These are phyloP conservation scores for Dendrocincla fuliginosa DNA, from an alignment of 2,797 vertebrate genomes.

Conservation along the genomic window DNA sequence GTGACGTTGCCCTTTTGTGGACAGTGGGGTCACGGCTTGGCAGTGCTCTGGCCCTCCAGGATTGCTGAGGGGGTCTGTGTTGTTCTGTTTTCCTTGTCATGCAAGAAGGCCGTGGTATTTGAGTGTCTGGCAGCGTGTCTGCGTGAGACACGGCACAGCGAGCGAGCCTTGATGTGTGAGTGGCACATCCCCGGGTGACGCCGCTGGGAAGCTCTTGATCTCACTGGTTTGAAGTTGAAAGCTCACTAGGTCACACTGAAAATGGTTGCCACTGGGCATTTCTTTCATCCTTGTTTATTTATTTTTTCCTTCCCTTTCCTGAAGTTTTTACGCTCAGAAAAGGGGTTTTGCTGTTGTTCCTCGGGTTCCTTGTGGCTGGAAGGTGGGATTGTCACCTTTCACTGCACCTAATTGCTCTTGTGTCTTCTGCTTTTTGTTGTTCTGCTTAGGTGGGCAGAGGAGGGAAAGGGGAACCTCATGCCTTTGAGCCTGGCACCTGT, in stretches of 20 bases:
- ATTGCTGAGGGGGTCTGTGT: neutral
- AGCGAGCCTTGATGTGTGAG: constrained; percentile 62
- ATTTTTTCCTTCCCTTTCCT: constrained; percentile 34
- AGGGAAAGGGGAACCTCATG: neutral
- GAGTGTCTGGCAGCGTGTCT: constrained; percentile 35
- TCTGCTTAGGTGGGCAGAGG: neutral
- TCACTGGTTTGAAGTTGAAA: constrained; percentile 81
- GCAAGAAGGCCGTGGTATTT: constrained; percentile 9
- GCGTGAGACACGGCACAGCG: constrained; percentile 15
- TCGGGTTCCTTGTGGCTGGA: neutral
- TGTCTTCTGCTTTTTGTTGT: neutral
- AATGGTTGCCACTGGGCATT: constrained; percentile 80
- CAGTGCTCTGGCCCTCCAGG: neutral
- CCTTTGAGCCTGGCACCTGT: neutral
- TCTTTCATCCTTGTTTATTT: constrained; percentile 82
- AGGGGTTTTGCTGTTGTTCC: neutral
- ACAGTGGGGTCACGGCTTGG: constrained; percentile 32
- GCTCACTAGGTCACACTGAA: constrained; percentile 75
- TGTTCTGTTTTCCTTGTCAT: neutral
- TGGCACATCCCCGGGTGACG: constrained; percentile 72
- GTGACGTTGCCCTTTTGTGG: constrained; percentile 27
- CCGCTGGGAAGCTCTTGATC: constrained; percentile 80
- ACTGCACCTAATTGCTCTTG: neutral
- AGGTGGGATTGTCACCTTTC: neutral
- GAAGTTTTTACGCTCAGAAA: constrained; percentile 24